These are phyloP conservation scores for Hydractinia echinata DNA, from an alignment of 30 jellyfish, hydroid and myxozoan genomes.

Conservation along the genomic window DNA sequence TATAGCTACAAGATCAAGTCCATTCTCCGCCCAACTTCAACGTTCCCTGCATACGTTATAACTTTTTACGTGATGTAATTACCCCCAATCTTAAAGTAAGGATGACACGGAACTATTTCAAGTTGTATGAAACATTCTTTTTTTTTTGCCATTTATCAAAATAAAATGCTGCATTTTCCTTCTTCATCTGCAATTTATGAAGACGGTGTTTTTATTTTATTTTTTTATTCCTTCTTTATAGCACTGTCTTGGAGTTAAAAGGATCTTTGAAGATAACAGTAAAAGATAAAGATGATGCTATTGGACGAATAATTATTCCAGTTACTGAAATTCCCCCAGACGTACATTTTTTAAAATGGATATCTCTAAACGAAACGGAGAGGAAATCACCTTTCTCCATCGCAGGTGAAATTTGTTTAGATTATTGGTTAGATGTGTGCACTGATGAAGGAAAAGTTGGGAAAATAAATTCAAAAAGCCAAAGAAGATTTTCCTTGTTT, in stretches of 20 bases:
- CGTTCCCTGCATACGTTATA: too few species aligned
- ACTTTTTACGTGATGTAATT: too few species aligned
- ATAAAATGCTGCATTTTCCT: too few species aligned
- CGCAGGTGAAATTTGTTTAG: slow-evolving; percentile 71
- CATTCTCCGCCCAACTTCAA: too few species aligned
- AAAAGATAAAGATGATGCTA: slow-evolving; percentile 75
- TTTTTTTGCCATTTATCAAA: too few species aligned
- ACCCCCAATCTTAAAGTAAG: too few species aligned
- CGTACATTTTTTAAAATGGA: slow-evolving; percentile 79
- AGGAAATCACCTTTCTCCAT: slow-evolving; percentile 25
- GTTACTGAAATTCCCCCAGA: slow-evolving; percentile 68
- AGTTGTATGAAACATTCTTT: too few species aligned
- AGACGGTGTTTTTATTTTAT: too few species aligned
- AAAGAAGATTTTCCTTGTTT: too few species aligned
- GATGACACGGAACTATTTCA: too few species aligned
- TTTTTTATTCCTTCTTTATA: neutral
- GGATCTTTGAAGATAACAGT: slow-evolving; percentile 64
- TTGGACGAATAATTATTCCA: slow-evolving; percentile 74
- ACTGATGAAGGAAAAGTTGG: slow-evolving; percentile 38
- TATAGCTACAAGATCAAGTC: too few species aligned
- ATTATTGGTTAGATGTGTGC: slow-evolving; percentile 73
- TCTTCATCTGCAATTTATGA: too few species aligned
- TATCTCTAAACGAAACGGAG: slow-evolving; percentile 48
- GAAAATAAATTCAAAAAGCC: neutral
- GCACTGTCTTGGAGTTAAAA: slow-evolving; percentile 58